phyloP scores from a whole-genome alignment of 2,113 vertebrate genomes.

The Rhinogobius similis region DNA sequence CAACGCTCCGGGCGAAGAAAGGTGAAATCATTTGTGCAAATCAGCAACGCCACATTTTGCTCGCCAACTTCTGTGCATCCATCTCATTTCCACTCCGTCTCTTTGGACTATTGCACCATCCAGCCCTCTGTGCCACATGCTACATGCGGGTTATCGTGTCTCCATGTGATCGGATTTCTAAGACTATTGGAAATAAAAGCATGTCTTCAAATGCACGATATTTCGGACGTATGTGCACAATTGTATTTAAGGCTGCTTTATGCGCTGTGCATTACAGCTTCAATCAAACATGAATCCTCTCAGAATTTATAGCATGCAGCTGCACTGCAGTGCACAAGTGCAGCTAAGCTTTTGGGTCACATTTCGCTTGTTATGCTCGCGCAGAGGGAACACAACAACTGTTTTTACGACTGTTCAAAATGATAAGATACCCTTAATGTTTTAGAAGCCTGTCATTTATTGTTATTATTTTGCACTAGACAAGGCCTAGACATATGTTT shows the following conservation, averaged over 20 bases:
- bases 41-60: constrained; percentile 48
- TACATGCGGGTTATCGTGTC: neutral
- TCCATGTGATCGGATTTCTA: constrained; percentile 1
- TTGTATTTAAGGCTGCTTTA: neutral
- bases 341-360: constrained; percentile 1
- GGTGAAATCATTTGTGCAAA: constrained; percentile 81
- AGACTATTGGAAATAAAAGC: neutral
- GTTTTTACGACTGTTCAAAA: no score
- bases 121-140: neutral
- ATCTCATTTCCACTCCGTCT: constrained; percentile 20
- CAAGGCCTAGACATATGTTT: neutral
- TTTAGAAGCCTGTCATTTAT: neutral
- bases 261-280: neutral
- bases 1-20: constrained; percentile 69
- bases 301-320: constrained; percentile 4
- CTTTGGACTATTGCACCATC: constrained; percentile 1
- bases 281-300: constrained; percentile 7
- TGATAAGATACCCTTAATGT: neutral
- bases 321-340: constrained; percentile 1
- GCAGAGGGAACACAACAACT: neutral
- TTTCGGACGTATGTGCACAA: neutral
- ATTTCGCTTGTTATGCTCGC: neutral
- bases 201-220: neutral
- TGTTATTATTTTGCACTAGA: neutral
- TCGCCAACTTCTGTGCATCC: constrained; percentile 25